Base-by-base conservation (phyloP, 2,888 invertebrate genomes). In the Patella caerulea region DNA sequence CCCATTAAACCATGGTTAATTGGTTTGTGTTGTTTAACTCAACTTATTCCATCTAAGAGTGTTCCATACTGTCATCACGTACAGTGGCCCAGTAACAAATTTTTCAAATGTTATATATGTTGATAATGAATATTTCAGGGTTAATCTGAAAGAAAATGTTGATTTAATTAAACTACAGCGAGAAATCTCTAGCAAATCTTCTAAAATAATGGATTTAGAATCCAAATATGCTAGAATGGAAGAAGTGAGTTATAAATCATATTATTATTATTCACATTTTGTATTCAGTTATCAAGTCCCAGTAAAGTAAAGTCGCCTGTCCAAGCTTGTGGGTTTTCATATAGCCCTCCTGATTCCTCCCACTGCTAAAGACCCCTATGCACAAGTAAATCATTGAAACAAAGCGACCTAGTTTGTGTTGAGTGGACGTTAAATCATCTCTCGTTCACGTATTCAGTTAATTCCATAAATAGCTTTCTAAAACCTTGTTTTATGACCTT, bases 131-230 rank as follows among this genome's bases (percentile, higher is more conserved):
- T 72, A 24, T 83, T 84, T 11, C 77, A 90, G 91, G 73, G 82
- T 84, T 0, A 87, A 84, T 80, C 88, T 92, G 9, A 91, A 92
- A 83, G 92, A 92, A 80, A 92, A 92, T 78, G 90, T 92, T 77
- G 92, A 92, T 82, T 84, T 92, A 83, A 92, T 92, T 74, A 89
- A 91, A 71, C 84, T 92, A 74, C 91, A 92, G 84, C 80, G 92
- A 72, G 92, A 92, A 77, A 85, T 92, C 29, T 91, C 92, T 81
- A 92, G 92, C 77, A 92, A 92, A 81, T 88, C 89, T 45, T 89
- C 90, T 14, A 88, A 91, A 79, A 82, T 91, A 54, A 82, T 88
- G 12, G 87, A 86, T 75, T 80, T 92, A 34, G 90, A 92, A 78
- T 87, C 90, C 34, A 91, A 91, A 83, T 92, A 89, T 83, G 81